Evolutionary conservation across 1,140 invertebrate species (phyloP).

Genomic region (Lerema accius): DNA sequence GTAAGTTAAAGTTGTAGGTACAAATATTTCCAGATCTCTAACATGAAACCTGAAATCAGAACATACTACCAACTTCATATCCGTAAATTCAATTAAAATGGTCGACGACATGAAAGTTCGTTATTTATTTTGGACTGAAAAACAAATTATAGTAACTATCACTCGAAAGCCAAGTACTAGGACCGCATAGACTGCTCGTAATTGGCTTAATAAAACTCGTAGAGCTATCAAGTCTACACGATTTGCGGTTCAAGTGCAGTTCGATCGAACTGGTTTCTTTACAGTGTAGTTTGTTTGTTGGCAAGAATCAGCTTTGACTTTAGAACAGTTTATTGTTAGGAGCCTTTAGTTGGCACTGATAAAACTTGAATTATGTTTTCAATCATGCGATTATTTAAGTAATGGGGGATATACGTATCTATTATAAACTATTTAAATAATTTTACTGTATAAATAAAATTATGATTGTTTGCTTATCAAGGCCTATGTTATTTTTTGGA

Average conservation of each 20-base stretch:
- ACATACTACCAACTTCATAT: too few relatives aligned
- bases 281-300: conserved; percentile 47
- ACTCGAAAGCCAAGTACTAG: conserved; percentile 1
- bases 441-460: too few relatives aligned
- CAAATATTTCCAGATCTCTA: too few relatives aligned
- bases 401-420: too few relatives aligned
- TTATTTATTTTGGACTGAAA: not conserved
- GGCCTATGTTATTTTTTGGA: too few relatives aligned
- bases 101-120: not conserved
- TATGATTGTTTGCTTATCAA: too few relatives aligned
- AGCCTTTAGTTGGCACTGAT: conserved; percentile 7
- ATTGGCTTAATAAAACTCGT: conserved; percentile 38
- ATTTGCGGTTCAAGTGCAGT: conserved; percentile 33
- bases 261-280: conserved; percentile 40
- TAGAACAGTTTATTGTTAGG: conserved; percentile 10
- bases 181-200: conserved; percentile 24
- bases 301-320: conserved; percentile 26
- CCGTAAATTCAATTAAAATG: not conserved
- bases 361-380: not conserved
- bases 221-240: conserved; percentile 31
- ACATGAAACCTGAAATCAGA: too few relatives aligned
- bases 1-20: too few relatives aligned
- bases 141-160: conserved; percentile 19
- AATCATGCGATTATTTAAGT: too few relatives aligned
- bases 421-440: too few relatives aligned